Evolutionary conservation across 2,888 invertebrate genomes (phyloP), one percentile per base, ranked within the genome.

Genomic region (Caenorhabditis doughertyi): DNA sequence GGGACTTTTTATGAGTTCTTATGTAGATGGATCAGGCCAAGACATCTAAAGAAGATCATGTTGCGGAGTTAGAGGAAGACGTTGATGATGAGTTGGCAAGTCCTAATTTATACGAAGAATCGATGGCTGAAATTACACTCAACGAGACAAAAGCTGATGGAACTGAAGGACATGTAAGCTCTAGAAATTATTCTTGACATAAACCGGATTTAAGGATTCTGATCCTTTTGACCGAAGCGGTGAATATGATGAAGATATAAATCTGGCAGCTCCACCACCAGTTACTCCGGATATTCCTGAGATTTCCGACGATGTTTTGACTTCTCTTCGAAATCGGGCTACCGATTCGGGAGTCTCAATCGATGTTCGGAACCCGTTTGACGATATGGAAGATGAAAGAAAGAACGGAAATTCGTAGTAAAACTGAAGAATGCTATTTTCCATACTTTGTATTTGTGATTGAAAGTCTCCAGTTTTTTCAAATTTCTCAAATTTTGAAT

Each of bases 221-320:
- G 82, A 82, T 21, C 82, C 82, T 16, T 82, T 82, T 39, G 73
- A 82, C 35, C 51, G 82, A 53, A 68, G 39, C 23, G 72, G 53
- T 5, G 81, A 81, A 35, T 81, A 81, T 44, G 81, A 81, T 39
- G 76, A 56, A 51, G 71, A 81, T 39, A 56, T 81, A 8, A 62
- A 81, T 39, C 51, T 81, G 7, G 55, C 42, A 13, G 74, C 81
- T 47, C 81, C 74, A 7, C 64, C 70, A 11, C 71, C 76, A 23
- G 58, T 68, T 16, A 81, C 81, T 18, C 81, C 81, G 9, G 81
- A 81, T 49, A 81, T 81, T 65, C 76, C 71, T 3, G 70, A 70
- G 21, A 21, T 62, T 18, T 25, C 49, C 1, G 35, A 51, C 2
- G 49, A 56, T 25, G 42, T 21, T 18, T 21, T 53, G 44, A 42